Conservation (phyloP, 2,888 invertebrate species). For the Gymnosoma rotundatum region DNA sequence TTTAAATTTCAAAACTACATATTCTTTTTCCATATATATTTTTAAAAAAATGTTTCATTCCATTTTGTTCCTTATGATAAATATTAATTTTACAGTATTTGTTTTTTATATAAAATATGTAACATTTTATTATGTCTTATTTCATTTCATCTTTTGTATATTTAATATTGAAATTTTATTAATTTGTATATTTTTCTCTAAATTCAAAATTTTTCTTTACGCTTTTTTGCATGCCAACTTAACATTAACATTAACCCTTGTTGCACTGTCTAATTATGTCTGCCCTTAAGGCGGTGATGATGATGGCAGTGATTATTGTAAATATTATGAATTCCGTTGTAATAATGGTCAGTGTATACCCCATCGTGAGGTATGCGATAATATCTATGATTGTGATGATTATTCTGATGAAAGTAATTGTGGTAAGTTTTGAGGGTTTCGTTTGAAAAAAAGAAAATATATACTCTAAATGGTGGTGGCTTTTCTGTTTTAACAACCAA, state of each 20-base stretch:
- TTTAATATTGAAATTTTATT: background rate
- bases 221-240: constrained; percentile 48
- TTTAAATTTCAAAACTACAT: too few species aligned
- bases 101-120: background rate
- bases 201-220: constrained; percentile 30
- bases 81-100: background rate
- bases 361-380: constrained; percentile 85
- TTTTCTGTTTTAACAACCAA: background rate
- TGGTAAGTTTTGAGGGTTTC: constrained; percentile 85
- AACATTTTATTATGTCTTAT: background rate
- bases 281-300: constrained; percentile 64
- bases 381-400: constrained; percentile 87
- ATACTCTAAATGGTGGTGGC: constrained; percentile 39
- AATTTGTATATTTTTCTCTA: background rate
- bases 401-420: constrained; percentile 90
- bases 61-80: background rate
- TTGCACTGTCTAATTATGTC: constrained; percentile 22
- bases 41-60: background rate
- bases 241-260: constrained; percentile 35
- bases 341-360: constrained; percentile 85
- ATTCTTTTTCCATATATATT: background rate
- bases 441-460: background rate
- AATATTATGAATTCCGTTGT: constrained; percentile 86
- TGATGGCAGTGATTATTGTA: constrained; percentile 78
- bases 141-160: background rate